These are phyloP conservation scores for Sinhomidia bicolor DNA, from an alignment of 2,888 invertebrate species.

Conservation along the genomic window DNA sequence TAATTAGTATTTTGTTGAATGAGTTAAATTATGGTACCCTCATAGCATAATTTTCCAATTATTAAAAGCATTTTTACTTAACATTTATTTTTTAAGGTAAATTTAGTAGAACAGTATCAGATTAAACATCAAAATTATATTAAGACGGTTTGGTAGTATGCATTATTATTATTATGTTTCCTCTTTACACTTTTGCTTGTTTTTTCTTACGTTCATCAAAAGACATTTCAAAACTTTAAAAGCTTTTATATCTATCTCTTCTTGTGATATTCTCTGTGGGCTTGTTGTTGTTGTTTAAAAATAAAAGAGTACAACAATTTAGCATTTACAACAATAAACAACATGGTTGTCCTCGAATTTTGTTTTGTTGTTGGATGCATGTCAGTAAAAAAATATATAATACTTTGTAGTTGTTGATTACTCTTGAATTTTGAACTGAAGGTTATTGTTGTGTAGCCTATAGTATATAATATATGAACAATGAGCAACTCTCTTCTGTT, in stretches of 20 bases:
- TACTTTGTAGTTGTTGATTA: background rate
- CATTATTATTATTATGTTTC: too few species aligned
- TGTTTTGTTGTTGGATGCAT: background rate
- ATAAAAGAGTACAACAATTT: background rate
- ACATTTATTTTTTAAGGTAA: too few species aligned
- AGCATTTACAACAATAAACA: background rate
- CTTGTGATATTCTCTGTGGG: background rate
- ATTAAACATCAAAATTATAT: too few species aligned
- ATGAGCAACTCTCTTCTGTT: background rate
- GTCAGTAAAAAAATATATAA: background rate
- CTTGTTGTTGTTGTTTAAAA: background rate
- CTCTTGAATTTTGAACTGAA: slow-evolving; percentile 38
- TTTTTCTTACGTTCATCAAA: background rate
- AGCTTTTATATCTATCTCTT: background rate
- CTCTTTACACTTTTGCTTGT: too few species aligned
- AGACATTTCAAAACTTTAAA: background rate
- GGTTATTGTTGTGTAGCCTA: slow-evolving; percentile 15
- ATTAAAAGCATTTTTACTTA: too few species aligned
- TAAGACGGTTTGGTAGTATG: too few species aligned
- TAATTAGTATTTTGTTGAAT: too few species aligned
- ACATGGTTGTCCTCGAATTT: slow-evolving; percentile 29
- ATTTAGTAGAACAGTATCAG: too few species aligned
- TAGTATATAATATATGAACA: background rate
- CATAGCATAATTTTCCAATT: too few species aligned
- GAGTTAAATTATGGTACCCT: too few species aligned